Base-by-base conservation (phyloP, 2,888 invertebrate genomes). In the Ferdinandea cuprea region DNA sequence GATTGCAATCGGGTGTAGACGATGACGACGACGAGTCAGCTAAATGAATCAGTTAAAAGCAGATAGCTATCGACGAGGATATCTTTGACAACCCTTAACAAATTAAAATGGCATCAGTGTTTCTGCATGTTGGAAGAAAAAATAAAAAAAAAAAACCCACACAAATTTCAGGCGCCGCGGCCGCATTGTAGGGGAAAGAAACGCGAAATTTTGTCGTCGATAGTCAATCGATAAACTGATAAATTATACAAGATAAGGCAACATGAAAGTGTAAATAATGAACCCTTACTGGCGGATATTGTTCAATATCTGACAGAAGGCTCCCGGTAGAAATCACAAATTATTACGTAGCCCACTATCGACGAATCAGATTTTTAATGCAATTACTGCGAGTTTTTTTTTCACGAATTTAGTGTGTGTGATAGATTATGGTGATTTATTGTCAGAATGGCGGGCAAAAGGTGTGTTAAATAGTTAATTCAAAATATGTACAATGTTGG, bases 141-240 rank as follows among this genome's bases (percentile, higher is more conserved):
- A n/a, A 25, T 15, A 40, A 2, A 15, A 5, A 32, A 17, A 15
- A 11, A 32, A 15, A 58, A 32, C n/a, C n/a, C n/a, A n/a, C n/a
- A n/a, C 15, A 58, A 15, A 21, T 32, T 32, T 48, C 3, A 19
- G 40, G 8, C 46, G 7, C 44, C 40, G 17, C 25, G 32, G n/a
- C n/a, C n/a, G n/a, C n/a, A n/a, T 56, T 63, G 54, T 15, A 28
- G 2, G 4, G 6, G 9, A 30, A 30, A 58, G 5, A 30, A n/a
- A 19, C n/a, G 19, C 32, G 6, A 8, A 15, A 52, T n/a, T n/a
- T n/a, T n/a, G 28, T 25, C 52, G 19, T 63, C 32, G 30, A 73
- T 37, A 58, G 58, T n/a, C 32, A 28, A 66, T 61, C 66, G 66
- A 79, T 79, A 66, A 73, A 54, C 73, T 54, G 79, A 79, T 79